phyloP scores from a whole-genome alignment of 2,113 vertebrate species.

The Callipepla squamata region DNA sequence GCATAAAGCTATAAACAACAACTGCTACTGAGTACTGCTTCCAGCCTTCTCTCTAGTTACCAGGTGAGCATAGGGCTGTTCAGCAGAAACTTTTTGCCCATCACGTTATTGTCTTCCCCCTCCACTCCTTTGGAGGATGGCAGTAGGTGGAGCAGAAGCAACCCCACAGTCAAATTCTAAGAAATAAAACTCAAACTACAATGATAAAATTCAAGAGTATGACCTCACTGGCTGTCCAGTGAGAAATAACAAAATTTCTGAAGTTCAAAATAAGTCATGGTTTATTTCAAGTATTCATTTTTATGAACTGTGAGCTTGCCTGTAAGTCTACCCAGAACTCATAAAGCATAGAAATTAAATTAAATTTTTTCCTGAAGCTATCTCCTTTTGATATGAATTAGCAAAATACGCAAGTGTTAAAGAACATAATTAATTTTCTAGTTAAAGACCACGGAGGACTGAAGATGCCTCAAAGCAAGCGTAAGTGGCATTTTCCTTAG shows the following conservation, averaged over 20 bases:
- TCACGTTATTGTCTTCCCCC: neutral
- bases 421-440: neutral
- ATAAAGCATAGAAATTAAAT: neutral
- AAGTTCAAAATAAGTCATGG: neutral
- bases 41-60: neutral
- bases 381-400: neutral
- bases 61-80: neutral
- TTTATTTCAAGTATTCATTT: neutral
- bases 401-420: neutral
- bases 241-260: neutral
- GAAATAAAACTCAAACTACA: neutral
- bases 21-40: neutral
- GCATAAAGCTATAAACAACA: neutral
- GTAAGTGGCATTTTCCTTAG: neutral
- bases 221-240: neutral
- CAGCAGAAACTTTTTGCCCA: neutral
- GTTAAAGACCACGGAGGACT: neutral
- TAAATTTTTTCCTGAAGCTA: neutral
- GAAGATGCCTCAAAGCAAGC: neutral
- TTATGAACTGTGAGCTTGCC: neutral
- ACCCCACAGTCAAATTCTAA: neutral
- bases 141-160: neutral
- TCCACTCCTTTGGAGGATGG: neutral
- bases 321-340: neutral
- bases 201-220: neutral